Evolutionary conservation across 2,797 vertebrate species (phyloP), one percentile per base, ranked within the genome.

Genomic region (Smutsia temminckii): DNA sequence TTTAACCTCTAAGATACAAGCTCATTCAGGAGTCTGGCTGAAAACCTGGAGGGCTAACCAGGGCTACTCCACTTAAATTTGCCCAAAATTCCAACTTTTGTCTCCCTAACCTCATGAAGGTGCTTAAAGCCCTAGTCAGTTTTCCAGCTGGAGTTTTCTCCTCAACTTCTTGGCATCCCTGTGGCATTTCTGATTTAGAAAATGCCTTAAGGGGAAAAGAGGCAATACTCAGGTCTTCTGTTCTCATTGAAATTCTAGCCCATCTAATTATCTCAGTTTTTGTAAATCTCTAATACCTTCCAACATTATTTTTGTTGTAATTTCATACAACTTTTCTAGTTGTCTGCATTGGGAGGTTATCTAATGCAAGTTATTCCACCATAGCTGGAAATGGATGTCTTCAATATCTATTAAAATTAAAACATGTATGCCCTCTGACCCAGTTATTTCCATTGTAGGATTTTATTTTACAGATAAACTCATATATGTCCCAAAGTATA

Each of bases 281-380:
- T 72, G 17, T 40, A 84, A 71, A 84, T 84, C 53, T 75, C n/a
- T 78, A 78, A 78, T 66, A 23, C n/a, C 40, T 79, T 66, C 49
- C 75, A 40, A 51, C 12, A 78, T 64, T 94, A 88, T 23, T 89
- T 87, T 81, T 64, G 37, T 72, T 84, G 85, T 64, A 71, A 88
- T 88, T 94, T 89, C 72, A 89, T 8, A 37, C 23, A 92, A 59
- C 57, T 74, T 94, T 94, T 89, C 49, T 46, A 53, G 66, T 55
- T 81, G 14, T 63, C 85, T 85, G 53, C 13, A 66, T 27, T 66
- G 32, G 7, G 49, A 74, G 23, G 75, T 49, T 68, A 25, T 66
- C 55, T 85, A 32, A 85, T 75, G 7, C 8, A 79, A 85, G 25
- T 80, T 74, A 89, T 68, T 74, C 32, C 25, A 74, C 53, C 32